Evolutionary conservation across 35 echinoderm and acorn worm species (phyloP).

Genomic region (Hemicentrotus pulcherrimus): DNA sequence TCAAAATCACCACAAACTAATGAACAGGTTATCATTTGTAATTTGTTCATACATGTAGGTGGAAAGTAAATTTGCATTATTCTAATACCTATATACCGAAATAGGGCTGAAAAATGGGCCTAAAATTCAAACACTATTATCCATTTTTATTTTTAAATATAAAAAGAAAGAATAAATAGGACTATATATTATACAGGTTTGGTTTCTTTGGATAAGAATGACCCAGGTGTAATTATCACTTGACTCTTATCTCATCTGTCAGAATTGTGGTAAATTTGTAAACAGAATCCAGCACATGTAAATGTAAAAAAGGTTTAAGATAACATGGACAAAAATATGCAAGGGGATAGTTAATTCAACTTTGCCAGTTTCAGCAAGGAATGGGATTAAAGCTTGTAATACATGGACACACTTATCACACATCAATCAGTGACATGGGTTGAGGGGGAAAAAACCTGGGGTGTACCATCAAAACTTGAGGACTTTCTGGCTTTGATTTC

Average conservation of each 20-base stretch:
- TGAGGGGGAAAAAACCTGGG: not conserved
- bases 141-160: too few relatives aligned
- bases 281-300: slow-evolving; percentile 50
- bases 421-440: not conserved
- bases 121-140: too few relatives aligned
- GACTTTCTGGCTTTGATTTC: not conserved
- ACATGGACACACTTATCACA: not conserved
- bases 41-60: too few relatives aligned
- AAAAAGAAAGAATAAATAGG: too few relatives aligned
- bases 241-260: not conserved
- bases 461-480: not conserved
- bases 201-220: too few relatives aligned
- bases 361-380: slow-evolving; percentile 1
- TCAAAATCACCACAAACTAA: too few relatives aligned
- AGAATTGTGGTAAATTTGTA: not conserved
- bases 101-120: too few relatives aligned
- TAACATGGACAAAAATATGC: not conserved
- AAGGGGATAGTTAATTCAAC: not conserved
- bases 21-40: too few relatives aligned
- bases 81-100: too few relatives aligned
- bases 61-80: too few relatives aligned
- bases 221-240: too few relatives aligned
- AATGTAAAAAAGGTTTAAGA: not conserved
- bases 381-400: not conserved
- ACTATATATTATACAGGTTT: too few relatives aligned